phyloP scores from a whole-genome alignment of 2,888 invertebrate species.

The Dorcus hopei region DNA sequence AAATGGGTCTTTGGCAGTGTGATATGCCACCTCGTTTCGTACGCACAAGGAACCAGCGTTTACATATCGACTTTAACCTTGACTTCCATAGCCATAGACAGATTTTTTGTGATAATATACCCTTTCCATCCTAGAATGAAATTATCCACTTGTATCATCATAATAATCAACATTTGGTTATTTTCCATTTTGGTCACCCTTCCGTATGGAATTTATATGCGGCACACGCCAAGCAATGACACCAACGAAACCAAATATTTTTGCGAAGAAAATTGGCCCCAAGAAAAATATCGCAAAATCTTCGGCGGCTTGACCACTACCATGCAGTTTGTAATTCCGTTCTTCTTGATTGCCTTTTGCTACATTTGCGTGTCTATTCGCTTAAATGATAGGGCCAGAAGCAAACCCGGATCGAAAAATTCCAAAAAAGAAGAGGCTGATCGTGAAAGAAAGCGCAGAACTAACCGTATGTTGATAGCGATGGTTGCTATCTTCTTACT shows the following conservation, averaged over 20 bases:
- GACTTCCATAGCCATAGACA: constrained; percentile 95
- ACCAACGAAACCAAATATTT: constrained; percentile 48
- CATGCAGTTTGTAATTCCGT: constrained; percentile 92
- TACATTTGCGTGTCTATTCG: constrained; percentile 90
- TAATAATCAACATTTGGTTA: constrained; percentile 89
- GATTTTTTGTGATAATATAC: constrained; percentile 95
- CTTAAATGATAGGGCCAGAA: constrained; percentile 77
- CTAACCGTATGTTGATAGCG: constrained; percentile 95
- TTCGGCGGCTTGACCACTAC: constrained; percentile 87
- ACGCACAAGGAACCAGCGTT: constrained; percentile 92
- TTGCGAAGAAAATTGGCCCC: constrained; percentile 91
- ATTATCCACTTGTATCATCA: constrained; percentile 76
- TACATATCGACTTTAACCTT: constrained; percentile 96
- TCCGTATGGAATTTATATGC: constrained; percentile 88
- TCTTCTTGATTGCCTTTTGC: constrained; percentile 89
- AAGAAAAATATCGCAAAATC: constrained; percentile 69
- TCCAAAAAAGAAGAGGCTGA: constrained; percentile 88
- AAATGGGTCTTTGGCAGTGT: constrained; percentile 91
- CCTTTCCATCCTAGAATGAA: constrained; percentile 93
- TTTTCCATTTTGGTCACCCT: constrained; percentile 82
- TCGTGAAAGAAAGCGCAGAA: constrained; percentile 82
- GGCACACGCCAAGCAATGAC: constrained; percentile 48
- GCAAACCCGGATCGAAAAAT: constrained; percentile 81
- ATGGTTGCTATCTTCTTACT: constrained; percentile 96
- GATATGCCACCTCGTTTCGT: constrained; percentile 90